These are phyloP conservation scores for Sigmodon hispidus DNA, from an alignment of 2,113 vertebrate genomes.

Conservation along the genomic window DNA sequence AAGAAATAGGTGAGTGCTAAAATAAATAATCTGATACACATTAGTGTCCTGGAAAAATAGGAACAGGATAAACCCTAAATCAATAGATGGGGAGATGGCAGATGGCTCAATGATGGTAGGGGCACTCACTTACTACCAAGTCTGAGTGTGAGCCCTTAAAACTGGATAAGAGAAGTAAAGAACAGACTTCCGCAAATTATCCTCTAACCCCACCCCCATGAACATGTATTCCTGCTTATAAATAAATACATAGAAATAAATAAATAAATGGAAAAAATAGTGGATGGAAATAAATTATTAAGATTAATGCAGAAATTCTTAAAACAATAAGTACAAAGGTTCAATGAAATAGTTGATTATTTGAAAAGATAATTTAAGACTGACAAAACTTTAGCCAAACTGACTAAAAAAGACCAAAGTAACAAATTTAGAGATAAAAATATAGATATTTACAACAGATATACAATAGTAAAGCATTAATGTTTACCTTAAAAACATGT, in stretches of 20 bases:
- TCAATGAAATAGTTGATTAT: background rate
- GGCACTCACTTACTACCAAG: background rate
- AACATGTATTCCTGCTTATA: background rate
- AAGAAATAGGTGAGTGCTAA: background rate
- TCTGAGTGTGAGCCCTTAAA: background rate
- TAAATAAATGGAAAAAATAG: background rate
- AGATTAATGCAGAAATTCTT: background rate
- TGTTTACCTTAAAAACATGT: background rate
- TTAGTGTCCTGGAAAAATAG: background rate
- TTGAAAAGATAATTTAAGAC: background rate
- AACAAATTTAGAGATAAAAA: background rate
- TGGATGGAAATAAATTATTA: background rate
- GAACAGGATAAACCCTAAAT: background rate
- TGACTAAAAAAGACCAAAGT: background rate
- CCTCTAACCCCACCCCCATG: background rate
- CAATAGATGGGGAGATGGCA: too few species aligned
- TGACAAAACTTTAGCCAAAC: background rate
- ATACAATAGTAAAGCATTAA: background rate
- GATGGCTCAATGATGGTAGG: background rate
- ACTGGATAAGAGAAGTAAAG: background rate
- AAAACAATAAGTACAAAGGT: background rate
- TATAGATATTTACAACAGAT: background rate
- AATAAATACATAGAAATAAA: background rate
- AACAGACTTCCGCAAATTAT: background rate
- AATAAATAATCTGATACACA: background rate